A percentile compares a stretch with the other conserved stretches of the same genome.
phyloP scores from a whole-genome alignment of 2,888 invertebrate genomes.

The Crocallis elinguaria region DNA sequence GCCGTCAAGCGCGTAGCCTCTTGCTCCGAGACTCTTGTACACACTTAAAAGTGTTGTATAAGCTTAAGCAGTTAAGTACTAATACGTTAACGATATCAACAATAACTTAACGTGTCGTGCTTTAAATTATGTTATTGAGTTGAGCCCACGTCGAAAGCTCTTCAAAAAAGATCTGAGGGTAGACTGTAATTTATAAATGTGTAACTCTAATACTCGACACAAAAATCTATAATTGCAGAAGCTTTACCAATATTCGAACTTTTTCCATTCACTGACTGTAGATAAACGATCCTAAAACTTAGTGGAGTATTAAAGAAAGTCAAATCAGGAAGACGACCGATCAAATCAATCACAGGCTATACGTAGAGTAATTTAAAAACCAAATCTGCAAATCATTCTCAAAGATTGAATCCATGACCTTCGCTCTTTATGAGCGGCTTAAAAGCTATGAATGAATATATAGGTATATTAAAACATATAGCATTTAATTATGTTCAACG shows the following conservation, averaged over 20 bases:
- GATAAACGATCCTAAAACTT: not conserved
- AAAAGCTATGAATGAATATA: slow-evolving; percentile 35
- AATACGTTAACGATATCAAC: no score
- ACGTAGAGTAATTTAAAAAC: slow-evolving; percentile 20
- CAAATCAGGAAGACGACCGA: slow-evolving; percentile 12
- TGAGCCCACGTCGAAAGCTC: no score
- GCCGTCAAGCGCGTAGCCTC: no score
- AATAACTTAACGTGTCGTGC: no score
- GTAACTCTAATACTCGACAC: no score
- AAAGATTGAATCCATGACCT: slow-evolving; percentile 58
- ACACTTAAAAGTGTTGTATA: no score
- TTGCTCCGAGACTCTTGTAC: no score
- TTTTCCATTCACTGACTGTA: not conserved
- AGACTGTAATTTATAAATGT: no score
- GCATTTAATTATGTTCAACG: slow-evolving; percentile 48
- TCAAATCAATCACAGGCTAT: slow-evolving; percentile 8
- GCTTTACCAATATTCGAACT: not conserved
- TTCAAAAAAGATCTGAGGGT: no score
- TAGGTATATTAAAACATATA: not conserved
- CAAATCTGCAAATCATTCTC: slow-evolving; percentile 54
- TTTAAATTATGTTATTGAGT: no score
- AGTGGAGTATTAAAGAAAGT: not conserved
- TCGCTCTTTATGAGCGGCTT: slow-evolving; percentile 47
- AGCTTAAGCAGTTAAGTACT: no score
- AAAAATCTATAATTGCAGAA: no score